Base-by-base conservation (phyloP, 2,797 vertebrate genomes). In the Balearica regulorum region DNA sequence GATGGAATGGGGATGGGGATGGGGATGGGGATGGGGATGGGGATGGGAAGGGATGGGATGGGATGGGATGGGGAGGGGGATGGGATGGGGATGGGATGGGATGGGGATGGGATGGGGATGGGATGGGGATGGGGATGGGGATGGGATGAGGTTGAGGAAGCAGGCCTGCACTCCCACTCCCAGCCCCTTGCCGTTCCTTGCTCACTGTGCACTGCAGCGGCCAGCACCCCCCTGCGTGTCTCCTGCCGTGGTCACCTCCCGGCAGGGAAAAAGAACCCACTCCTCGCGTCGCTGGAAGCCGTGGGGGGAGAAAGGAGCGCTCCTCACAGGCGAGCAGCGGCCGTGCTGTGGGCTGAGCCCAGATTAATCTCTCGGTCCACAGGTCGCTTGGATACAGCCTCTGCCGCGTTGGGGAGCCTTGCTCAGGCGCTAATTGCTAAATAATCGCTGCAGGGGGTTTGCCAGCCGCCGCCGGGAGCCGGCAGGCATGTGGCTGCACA, bases 401-500 rank as follows among this genome's bases (percentile, higher is more conserved):
- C 61, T 20, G 25, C 70, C 29, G 26, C 68, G 28, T 4, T 10
- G 51, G 77, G 62, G 62, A 57, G 77, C 41, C 43, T 80, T 21
- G 62, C 51, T 68, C 28, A 10, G 35, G 60, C 60, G 10, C 37
- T 41, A 49, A 57, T 66, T 49, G 43, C 61, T 66, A 49, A 75
- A 49, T 49, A 41, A 49, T 33, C 2, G 3, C 61, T 5, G 51
- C 61, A 6, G 61, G 51, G 2, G 43, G 43, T 6, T n/a, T 22
- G 43, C 70, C n/a, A 54, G 48, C 65, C 8, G 1, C n/a, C 6
- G 18, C 48, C 41, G 8, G 4, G 53, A 44, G 54, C 73, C 12
- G 9, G 16, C 44, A 43, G n/a, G 28, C 1, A 0, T 4, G 39
- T 2, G n/a, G 28, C 24, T 39, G 29, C 41, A 5, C 60, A 1